phyloP scores from a whole-genome alignment of 2,797 vertebrate species.

The Capromys pilorides region DNA sequence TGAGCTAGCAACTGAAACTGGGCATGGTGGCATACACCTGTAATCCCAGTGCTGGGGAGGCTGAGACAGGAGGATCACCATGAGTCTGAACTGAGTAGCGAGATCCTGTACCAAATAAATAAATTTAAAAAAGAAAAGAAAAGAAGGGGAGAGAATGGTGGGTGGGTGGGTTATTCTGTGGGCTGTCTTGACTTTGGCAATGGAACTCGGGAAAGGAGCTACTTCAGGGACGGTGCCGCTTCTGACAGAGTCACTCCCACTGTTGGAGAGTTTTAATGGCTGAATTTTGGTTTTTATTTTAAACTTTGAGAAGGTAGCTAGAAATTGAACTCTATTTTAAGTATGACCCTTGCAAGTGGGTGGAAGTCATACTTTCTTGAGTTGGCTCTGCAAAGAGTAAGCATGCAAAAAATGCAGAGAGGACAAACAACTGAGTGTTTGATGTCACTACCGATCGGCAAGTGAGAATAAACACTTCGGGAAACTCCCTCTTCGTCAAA shows the following conservation, averaged over 20 bases:
- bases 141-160: neutral
- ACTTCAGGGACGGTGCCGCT: neutral
- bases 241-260: neutral
- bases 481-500: neutral
- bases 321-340: neutral
- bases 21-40: no score
- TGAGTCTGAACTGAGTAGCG: no score
- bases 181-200: neutral
- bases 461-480: neutral
- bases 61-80: no score
- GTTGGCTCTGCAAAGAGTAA: neutral
- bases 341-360: neutral
- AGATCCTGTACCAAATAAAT: no score
- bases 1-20: no score
- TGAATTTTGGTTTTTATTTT: slow-evolving; percentile 22
- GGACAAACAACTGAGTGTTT: neutral
- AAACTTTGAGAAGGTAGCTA: neutral
- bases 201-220: neutral
- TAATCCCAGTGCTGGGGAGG: no score
- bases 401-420: neutral
- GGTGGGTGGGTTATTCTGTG: neutral
- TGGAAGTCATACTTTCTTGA: neutral
- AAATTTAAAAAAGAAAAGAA: no score
- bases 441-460: neutral
- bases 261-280: neutral